phyloP scores from a whole-genome alignment of 1,140 invertebrate species.

The Ips nitidus region DNA sequence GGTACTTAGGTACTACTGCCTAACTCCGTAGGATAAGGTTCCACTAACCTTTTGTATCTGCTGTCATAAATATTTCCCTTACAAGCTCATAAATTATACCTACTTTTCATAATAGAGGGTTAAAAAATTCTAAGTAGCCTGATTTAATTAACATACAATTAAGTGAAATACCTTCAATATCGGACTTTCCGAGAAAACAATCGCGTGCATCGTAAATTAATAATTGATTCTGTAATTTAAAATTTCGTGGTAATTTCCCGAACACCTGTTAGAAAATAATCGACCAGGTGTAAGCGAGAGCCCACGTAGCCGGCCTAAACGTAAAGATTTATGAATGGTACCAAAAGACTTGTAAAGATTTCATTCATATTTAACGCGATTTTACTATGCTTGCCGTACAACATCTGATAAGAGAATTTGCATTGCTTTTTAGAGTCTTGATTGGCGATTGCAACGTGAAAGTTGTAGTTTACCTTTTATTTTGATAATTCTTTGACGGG shows the following conservation, averaged over 20 bases:
- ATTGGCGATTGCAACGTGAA: slow-evolving; percentile 1
- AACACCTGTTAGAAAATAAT: slow-evolving; percentile 36
- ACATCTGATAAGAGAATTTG: slow-evolving; percentile 35
- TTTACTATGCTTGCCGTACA: slow-evolving; percentile 37
- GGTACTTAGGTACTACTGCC: slow-evolving; percentile 2
- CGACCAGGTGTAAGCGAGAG: slow-evolving; percentile 28
- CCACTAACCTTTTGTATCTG: too few species aligned
- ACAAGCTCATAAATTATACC: too few species aligned
- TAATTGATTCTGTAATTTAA: slow-evolving; percentile 11
- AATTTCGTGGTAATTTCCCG: slow-evolving; percentile 27
- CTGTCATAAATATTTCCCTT: too few species aligned
- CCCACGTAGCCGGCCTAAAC: slow-evolving; percentile 29
- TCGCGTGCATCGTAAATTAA: slow-evolving; percentile 15
- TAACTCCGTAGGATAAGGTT: not conserved
- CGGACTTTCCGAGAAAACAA: slow-evolving; percentile 11
- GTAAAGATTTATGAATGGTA: slow-evolving; percentile 43
- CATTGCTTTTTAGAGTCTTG: slow-evolving; percentile 27
- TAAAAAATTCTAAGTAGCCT: too few species aligned
- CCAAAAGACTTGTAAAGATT: slow-evolving; percentile 38
- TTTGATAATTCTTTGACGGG: too few species aligned
- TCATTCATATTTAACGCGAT: slow-evolving; percentile 41
- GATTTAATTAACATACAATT: too few species aligned
- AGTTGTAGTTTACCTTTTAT: not conserved
- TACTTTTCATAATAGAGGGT: too few species aligned
- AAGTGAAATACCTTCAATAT: not conserved